These are phyloP conservation scores for Leptopilina drosophilae DNA, from an alignment of 2,888 invertebrate species.

Conservation along the genomic window DNA sequence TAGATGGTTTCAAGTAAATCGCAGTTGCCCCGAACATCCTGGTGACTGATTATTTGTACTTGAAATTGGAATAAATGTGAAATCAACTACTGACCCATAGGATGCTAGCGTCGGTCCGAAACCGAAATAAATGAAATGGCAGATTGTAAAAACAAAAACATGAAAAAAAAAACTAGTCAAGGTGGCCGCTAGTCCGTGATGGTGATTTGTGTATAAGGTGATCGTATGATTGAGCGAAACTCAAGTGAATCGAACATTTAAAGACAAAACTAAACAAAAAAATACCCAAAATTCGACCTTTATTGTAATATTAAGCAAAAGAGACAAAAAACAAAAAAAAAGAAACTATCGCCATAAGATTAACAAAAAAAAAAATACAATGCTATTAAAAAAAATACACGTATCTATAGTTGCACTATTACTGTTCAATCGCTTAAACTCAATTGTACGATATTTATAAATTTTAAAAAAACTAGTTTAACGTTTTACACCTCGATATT, in stretches of 20 bases:
- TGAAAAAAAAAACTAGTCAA: conserved; percentile 74
- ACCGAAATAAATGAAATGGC: conserved; percentile 54
- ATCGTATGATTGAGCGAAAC: conserved; percentile 66
- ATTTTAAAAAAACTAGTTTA: conserved; percentile 72
- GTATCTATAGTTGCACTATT: conserved; percentile 74
- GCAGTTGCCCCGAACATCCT: conserved; percentile 99
- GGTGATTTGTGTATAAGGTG: conserved; percentile 67
- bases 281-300: conserved; percentile 64
- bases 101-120: conserved; percentile 62
- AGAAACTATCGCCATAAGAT: conserved; percentile 68
- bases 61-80: conserved; percentile 64
- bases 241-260: conserved; percentile 66
- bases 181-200: conserved; percentile 76
- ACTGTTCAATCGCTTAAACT: conserved; percentile 74
- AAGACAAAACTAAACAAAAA: conserved; percentile 57
- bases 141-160: conserved; percentile 46
- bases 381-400: conserved; percentile 72
- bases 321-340: conserved; percentile 57
- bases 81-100: conserved; percentile 65
- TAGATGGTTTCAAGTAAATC: conserved; percentile 99
- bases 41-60: conserved; percentile 84
- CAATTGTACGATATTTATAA: conserved; percentile 74
- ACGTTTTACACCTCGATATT: conserved; percentile 70
- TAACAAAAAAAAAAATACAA: conserved; percentile 68
- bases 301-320: conserved; percentile 64